Base-by-base conservation (phyloP, 2,888 invertebrate species). In the Choristoneura rosaceana region DNA sequence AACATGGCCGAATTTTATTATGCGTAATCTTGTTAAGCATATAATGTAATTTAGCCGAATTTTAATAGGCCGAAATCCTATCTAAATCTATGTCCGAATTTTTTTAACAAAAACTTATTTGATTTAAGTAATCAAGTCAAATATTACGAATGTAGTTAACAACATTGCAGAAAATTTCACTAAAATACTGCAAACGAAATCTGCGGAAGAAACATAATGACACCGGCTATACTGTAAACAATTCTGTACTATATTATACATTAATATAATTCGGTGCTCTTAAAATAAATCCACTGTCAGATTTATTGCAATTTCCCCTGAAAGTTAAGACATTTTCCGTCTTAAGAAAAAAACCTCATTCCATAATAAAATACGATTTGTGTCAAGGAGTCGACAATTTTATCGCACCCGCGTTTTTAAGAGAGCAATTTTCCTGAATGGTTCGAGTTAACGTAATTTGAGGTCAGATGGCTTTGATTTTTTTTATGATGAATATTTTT, bases 321-420 rank as follows among this genome's bases (percentile, higher is more conserved):
- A 61, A 67, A 67, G 25, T 67, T 62, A 47, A 71, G 55, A 47
- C 25, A 71, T 75, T 64, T 50, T 60, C 41, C 67, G 64, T 50
- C 61, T 41, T 17, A 45, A 12, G 43, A 52, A 45, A 45, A 74
- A 43, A 61, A 38, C 34, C 70, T 71, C 71, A 70, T 76, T 74
- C 41, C 58, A 70, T 34, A 73, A 70, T 76, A 76, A 76, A 76
- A 74, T 70, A 74, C 76, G 74, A 76, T 76, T 74, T 74, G 76
- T 70, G 74, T 74, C 76, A 73, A 73, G 71, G 15, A 62, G 67
- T 70, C 71, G 70, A 71, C 69, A 67, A 62, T 64, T 71, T 71
- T 47, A 74, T 69, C 50, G 38, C 52, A 17, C n/a, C 60, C 45
- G 52, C 45, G 64, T 73, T 69, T 69, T 33, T 68, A 69, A 63